These are phyloP conservation scores for Cyrtodaria siliqua DNA, from an alignment of 2,888 invertebrate genomes.

Conservation along the genomic window DNA sequence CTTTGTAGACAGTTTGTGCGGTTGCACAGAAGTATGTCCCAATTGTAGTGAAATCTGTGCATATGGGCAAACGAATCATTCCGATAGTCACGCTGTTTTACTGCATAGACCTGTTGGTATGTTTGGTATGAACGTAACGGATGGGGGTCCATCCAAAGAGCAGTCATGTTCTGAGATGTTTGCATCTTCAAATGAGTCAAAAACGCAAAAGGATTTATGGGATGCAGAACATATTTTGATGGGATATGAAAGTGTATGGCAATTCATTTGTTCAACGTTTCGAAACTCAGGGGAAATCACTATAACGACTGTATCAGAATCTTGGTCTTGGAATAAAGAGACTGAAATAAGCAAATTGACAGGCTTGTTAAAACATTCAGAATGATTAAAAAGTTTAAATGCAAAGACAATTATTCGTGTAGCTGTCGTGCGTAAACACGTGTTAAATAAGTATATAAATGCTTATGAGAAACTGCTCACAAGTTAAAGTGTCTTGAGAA, in stretches of 20 bases:
- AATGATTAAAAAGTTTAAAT: no score
- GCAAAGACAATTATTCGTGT: no score
- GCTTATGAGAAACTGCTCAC: no score
- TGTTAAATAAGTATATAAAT: no score
- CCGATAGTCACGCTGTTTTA: slow-evolving; percentile 11
- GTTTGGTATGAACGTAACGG: no score
- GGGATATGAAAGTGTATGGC: slow-evolving; percentile 10
- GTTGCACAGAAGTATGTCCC: slow-evolving; percentile 18
- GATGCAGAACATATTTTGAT: neutral
- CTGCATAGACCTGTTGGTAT: slow-evolving; percentile 17
- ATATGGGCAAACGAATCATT: slow-evolving; percentile 5
- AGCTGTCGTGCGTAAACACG: no score
- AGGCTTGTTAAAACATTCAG: neutral
- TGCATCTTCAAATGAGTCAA: neutral
- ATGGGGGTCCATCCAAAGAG: neutral
- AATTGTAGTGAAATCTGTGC: slow-evolving; percentile 22
- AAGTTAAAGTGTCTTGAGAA: no score
- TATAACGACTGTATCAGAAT: neutral
- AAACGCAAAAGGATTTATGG: neutral
- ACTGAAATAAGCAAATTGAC: slow-evolving; percentile 6
- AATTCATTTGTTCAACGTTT: neutral
- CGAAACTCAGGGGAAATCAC: no score
- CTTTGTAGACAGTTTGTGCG: slow-evolving; percentile 1
- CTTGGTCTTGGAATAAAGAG: slow-evolving; percentile 7
- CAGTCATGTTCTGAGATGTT: slow-evolving; percentile 1